phyloP scores from a whole-genome alignment of 2,113 vertebrate species.

The Morone chrysops region DNA sequence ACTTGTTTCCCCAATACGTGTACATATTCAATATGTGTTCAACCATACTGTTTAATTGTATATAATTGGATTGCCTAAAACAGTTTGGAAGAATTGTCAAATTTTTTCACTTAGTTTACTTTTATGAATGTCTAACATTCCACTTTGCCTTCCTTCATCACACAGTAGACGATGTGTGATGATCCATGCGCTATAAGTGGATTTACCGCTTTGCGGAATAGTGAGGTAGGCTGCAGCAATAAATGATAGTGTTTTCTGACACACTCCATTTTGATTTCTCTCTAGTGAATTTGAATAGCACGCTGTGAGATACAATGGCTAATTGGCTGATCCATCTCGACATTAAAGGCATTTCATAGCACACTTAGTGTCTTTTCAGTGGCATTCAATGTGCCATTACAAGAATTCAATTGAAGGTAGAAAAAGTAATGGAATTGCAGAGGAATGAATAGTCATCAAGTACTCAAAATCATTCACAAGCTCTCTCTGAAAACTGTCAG shows the following conservation, averaged over 20 bases:
- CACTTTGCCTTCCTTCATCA: constrained; percentile 18
- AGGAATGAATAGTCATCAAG: constrained; percentile 59
- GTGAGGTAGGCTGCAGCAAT: constrained; percentile 63
- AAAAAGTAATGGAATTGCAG: constrained; percentile 53
- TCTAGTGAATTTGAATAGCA: constrained; percentile 65
- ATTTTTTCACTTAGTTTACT: constrained; percentile 6
- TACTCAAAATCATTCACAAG: constrained; percentile 32
- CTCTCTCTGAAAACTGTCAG: constrained; percentile 41
- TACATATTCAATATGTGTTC: too few species aligned
- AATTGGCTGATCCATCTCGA: constrained; percentile 72
- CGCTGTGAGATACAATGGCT: constrained; percentile 67
- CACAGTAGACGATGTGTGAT: constrained; percentile 29
- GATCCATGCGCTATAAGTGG: constrained; percentile 50
- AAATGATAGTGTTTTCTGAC: constrained; percentile 67
- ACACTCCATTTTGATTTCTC: constrained; percentile 72
- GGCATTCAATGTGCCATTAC: constrained; percentile 68
- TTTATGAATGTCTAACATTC: constrained; percentile 2
- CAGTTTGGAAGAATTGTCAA: neutral
- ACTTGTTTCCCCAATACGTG: neutral
- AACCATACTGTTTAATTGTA: neutral
- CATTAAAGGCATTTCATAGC: constrained; percentile 73
- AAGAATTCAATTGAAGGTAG: constrained; percentile 65
- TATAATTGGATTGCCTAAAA: neutral
- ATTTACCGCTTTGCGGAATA: constrained; percentile 48
- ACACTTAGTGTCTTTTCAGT: constrained; percentile 72